Base-by-base conservation (phyloP, 2,797 vertebrate genomes). In the Halcyon smyrnensis region DNA sequence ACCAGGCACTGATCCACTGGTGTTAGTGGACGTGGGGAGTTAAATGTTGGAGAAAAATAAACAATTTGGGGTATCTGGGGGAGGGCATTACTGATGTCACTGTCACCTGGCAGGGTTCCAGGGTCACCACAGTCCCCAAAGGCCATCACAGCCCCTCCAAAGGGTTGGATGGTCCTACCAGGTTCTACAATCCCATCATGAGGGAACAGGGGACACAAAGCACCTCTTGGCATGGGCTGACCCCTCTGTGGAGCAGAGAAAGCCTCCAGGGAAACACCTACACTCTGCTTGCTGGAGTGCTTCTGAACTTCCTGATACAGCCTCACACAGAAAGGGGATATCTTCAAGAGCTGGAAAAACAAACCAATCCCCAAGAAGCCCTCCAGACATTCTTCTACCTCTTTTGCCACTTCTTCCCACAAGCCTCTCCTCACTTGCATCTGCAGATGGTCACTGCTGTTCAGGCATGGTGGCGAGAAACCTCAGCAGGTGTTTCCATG, bases 391-490 rank as follows among this genome's bases (percentile, higher is more conserved):
- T 88, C 59, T 68, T 90, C 50, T 3, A n/a, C 14, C 11, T 23
- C 59, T n/a, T 64, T 45, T 67, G 74, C 15, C 34, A 36, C 27
- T 2, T 2, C 45, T 67, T 81, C 45, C 36, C 9, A 3, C 45
- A 60, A 73, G 48, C 34, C 18, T 59, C 0, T 0, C 45, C 67
- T 89, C 28, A 4, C 41, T 73, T 8, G 7, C 1, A 3, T 30
- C 27, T 60, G 30, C 60, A 84, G 13, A 18, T 57, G 34, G 48
- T 51, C 64, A 71, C 28, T 50, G 57, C 57, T 87, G 70, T 71
- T 67, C 36, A 39, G 68, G 18, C 15, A n/a, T 0, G 0, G 24
- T 60, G 34, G 43, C 0, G 0, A 78, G 79, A 65, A 89, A 71
- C 53, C 65, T 60, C 41, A 21, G 69, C 0, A 2, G 25, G 32